A percentile compares a stretch with the other conserved stretches of the same genome.
phyloP scores from a whole-genome alignment of 1,140 invertebrate species.

The Calycopis cecrops region DNA sequence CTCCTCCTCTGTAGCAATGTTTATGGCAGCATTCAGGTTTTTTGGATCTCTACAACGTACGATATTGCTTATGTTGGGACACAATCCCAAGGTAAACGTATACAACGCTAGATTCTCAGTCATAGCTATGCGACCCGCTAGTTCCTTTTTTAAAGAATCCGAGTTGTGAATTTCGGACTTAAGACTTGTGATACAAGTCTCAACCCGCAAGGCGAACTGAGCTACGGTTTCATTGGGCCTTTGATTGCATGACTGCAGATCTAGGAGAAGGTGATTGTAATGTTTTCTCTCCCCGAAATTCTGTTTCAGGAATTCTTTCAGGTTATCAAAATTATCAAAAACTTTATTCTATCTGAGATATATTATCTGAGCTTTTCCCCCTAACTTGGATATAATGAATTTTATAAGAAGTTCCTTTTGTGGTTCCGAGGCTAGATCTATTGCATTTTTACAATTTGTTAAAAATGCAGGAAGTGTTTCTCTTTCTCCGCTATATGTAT shows the following conservation, averaged over 20 bases:
- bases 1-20: slow-evolving; percentile 1
- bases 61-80: too few species aligned
- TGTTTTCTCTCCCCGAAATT: too few species aligned
- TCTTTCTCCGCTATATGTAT: background rate
- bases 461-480: background rate
- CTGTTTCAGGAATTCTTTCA: background rate
- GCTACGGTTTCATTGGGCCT: too few species aligned
- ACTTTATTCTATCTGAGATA: background rate
- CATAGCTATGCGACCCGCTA: too few species aligned
- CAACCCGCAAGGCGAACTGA: background rate
- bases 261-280: background rate
- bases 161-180: background rate
- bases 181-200: background rate
- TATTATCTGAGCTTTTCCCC: background rate
- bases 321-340: background rate
- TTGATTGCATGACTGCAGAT: background rate
- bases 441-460: background rate
- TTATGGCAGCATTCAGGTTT: too few species aligned
- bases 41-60: too few species aligned
- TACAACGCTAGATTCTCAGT: too few species aligned
- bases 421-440: background rate
- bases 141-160: too few species aligned
- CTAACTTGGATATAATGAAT: background rate
- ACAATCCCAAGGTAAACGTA: too few species aligned
- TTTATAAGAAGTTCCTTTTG: background rate